These are phyloP conservation scores for Drosophila putrida DNA, from an alignment of 2,888 invertebrate species.

Conservation along the genomic window DNA sequence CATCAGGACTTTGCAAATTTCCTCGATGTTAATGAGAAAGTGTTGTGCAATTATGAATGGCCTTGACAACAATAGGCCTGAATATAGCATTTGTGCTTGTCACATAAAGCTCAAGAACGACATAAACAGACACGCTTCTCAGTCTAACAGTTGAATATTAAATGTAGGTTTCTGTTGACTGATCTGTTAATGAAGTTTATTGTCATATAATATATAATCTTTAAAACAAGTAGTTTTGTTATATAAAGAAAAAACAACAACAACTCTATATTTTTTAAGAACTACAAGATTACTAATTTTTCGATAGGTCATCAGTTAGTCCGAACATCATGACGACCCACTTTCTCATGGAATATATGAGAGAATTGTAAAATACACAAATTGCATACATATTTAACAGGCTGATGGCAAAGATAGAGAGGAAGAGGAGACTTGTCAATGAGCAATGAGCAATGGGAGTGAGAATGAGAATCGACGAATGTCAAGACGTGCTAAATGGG, in stretches of 20 bases:
- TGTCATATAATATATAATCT: no score
- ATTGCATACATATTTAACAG: slow-evolving; percentile 57
- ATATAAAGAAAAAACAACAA: no score
- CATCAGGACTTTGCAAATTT: slow-evolving; percentile 22
- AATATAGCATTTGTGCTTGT: not conserved
- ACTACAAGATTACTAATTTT: slow-evolving; percentile 29
- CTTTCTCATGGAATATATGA: slow-evolving; percentile 19
- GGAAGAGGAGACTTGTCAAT: not conserved
- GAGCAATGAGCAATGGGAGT: slow-evolving; percentile 1
- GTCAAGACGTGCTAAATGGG: slow-evolving; percentile 69
- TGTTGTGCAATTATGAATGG: slow-evolving; percentile 20
- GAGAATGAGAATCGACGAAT: slow-evolving; percentile 43
- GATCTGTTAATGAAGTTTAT: no score
- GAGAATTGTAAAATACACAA: slow-evolving; percentile 36
- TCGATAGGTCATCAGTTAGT: not conserved
- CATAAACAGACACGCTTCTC: not conserved
- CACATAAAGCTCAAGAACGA: no score
- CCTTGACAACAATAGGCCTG: slow-evolving; percentile 14
- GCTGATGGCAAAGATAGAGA: slow-evolving; percentile 7
- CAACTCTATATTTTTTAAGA: no score
- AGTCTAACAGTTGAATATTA: not conserved
- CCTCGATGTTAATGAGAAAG: slow-evolving; percentile 37
- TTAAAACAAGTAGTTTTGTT: no score
- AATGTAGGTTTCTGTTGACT: no score
- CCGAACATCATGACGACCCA: slow-evolving; percentile 29